A percentile compares a stretch with the other conserved stretches of the same genome.
Conservation (phyloP, 92 coral and sea anemone species). For the Diadumene lineata region DNA sequence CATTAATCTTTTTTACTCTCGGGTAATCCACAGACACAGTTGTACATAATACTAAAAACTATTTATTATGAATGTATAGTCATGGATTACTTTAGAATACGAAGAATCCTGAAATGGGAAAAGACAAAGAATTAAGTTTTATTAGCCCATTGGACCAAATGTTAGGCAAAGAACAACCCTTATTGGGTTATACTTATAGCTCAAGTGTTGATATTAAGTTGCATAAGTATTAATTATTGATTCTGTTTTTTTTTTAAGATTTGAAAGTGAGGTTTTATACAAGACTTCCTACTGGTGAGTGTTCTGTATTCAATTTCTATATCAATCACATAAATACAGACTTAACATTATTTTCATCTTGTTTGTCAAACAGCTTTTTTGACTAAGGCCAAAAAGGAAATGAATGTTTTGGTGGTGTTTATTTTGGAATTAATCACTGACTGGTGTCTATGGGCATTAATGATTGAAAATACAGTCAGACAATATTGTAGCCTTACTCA, state of each 20-base stretch:
- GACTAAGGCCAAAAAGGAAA: not conserved
- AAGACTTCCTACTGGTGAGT: conserved; percentile 85
- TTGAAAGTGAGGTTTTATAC: conserved; percentile 95
- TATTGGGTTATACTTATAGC: too few relatives aligned
- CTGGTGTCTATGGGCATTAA: not conserved
- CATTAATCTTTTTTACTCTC: too few relatives aligned
- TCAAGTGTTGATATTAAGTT: too few relatives aligned
- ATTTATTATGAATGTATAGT: too few relatives aligned
- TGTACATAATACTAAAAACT: too few relatives aligned
- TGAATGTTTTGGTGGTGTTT: not conserved
- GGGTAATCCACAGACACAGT: too few relatives aligned
- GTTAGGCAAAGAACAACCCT: too few relatives aligned
- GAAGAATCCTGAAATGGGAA: too few relatives aligned
- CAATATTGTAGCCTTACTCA: not conserved
- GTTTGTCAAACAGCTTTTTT: not conserved
- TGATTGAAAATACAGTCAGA: not conserved
- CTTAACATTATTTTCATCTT: not conserved
- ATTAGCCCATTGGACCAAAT: too few relatives aligned
- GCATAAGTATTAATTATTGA: too few relatives aligned
- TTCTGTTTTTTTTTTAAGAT: conserved; percentile 44
- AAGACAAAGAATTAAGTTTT: too few relatives aligned
- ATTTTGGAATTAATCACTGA: not conserved
- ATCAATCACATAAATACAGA: not conserved
- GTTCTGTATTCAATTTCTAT: conserved; percentile 26
- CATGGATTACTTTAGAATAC: too few relatives aligned